These are phyloP conservation scores for Ophonus ardosiacus DNA, from an alignment of 2,888 invertebrate genomes.

Conservation along the genomic window DNA sequence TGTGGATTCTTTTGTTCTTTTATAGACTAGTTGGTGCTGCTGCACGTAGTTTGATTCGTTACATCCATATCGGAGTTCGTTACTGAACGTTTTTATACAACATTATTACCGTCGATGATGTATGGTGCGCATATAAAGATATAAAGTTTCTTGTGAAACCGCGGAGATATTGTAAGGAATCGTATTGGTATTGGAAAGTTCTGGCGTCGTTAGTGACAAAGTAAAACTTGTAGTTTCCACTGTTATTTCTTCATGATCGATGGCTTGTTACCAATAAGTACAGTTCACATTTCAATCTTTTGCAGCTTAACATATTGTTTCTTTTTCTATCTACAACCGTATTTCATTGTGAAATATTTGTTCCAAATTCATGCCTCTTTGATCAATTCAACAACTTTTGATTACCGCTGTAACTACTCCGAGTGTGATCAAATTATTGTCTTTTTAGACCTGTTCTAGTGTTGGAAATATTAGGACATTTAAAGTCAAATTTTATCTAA, in stretches of 20 bases:
- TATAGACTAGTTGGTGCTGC: not conserved
- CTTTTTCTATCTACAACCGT: not conserved
- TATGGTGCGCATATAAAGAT: not conserved
- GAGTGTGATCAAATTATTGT: too few species aligned
- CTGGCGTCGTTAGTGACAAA: constrained; percentile 11
- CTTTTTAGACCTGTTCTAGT: too few species aligned
- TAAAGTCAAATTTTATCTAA: too few species aligned
- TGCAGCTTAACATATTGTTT: not conserved
- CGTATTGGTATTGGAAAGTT: constrained; percentile 9
- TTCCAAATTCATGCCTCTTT: too few species aligned
- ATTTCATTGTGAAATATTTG: too few species aligned
- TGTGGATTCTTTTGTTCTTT: not conserved
- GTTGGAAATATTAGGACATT: too few species aligned
- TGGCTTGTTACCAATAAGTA: constrained; percentile 13
- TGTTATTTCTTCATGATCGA: constrained; percentile 17
- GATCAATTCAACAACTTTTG: too few species aligned
- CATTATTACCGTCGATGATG: not conserved
- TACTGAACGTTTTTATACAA: not conserved
- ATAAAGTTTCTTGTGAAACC: not conserved
- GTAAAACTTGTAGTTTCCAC: constrained; percentile 13
- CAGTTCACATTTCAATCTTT: not conserved
- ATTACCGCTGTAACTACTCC: too few species aligned
- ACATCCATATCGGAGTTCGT: not conserved
- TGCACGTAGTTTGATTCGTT: not conserved
- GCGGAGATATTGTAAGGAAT: constrained; percentile 13